Evolutionary conservation across 1,140 invertebrate species (phyloP), one percentile per base, ranked within the genome.

Genomic region (Dreissena polymorpha): DNA sequence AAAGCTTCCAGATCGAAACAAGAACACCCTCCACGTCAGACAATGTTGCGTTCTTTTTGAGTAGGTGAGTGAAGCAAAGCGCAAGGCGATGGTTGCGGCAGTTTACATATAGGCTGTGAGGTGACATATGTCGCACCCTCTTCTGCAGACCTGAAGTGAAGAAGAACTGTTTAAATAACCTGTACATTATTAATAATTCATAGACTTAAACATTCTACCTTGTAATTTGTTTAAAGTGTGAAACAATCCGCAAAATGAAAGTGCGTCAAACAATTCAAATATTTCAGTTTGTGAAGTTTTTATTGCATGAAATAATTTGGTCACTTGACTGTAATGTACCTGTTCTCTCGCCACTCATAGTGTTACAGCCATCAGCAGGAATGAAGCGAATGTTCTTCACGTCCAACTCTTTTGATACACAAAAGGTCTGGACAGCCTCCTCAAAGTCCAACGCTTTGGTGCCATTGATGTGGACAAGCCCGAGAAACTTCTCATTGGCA

Each of bases 51-150:
- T n/a, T n/a, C n/a, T n/a, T n/a, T 55, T 86, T 86, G 0, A 81
- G 67, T 0, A 86, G 27, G 51, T 86, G 81, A 12, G 53, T 53
- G 23, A 84, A 78, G 57, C 85, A 86, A 8, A 86, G 29, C 10
- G 85, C 85, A 8, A 86, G 53, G 7, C 67, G 25, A 67, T 86
- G 81, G 50, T 86, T 84, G 16, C 82, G 60, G 39, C 77, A 86
- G 27, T 77, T 81, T 10, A 86, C 14, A 68, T 81, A 86, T 23
- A 86, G 10, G 23, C 69, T 50, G 39, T 57, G 76, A 12, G 73
- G 76, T 8, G 25, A 55, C 0, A 76, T 7, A 50, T 86, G 81
- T 57, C 81, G 16, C 5, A 86, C 60, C 18, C 72, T 60, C 39
- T 68, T 64, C 60, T 86, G 85, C 10, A 86, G 29, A 67, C 81